Evolutionary conservation across 2,888 invertebrate genomes (phyloP), one percentile per base, ranked within the genome.

Genomic region (Tolmerus cingulatus): DNA sequence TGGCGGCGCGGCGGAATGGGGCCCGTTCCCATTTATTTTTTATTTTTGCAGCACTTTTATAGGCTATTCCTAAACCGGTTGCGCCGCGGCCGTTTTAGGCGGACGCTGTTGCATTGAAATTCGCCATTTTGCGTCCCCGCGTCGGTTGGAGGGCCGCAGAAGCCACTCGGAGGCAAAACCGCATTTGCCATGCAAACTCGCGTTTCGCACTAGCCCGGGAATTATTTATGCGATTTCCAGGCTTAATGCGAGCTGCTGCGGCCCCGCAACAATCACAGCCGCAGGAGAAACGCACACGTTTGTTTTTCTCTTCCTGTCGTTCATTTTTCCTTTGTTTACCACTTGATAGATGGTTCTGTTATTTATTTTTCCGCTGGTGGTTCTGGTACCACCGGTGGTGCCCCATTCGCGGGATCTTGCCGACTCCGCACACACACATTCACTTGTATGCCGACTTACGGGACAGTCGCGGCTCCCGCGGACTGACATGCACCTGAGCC

Each of bases 311-410:
- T 55, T 55, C 81, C 51, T 81, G 51, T 81, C 51, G 81, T 81
- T 55, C 43, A 81, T 81, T 55, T 55, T 81, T 46, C 81, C 81
- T 81, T 81, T 81, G 81, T 81, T 81, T 81, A 81, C 51, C 51
- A 81, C 12, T 81, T 81, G 81, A 81, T 81, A 81, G 81, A 81
- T 81, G 81, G 81, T 55, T 55, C 51, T 55, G 81, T 81, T 81
- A 55, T 81, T 81, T 81, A 81, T 81, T 81, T 55, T 81, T 81
- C 81, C 81, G 81, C 51, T 81, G 30, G 9, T 40, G 19, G 34
- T n/a, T 14, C 77, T 77, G 78, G 40, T 40, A 43, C 23, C 40
- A 40, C 40, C 40, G n/a, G 57, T 57, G 57, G 34, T 34, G 34
- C 34, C 34, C 57, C 66, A 66, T 66, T 66, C 66, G 66, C 66